Percentiles rank a stretch among this genome's conserved stretches.
These are phyloP conservation scores for Hassar affinis DNA, from an alignment of 2,113 vertebrate genomes.

Conservation along the genomic window DNA sequence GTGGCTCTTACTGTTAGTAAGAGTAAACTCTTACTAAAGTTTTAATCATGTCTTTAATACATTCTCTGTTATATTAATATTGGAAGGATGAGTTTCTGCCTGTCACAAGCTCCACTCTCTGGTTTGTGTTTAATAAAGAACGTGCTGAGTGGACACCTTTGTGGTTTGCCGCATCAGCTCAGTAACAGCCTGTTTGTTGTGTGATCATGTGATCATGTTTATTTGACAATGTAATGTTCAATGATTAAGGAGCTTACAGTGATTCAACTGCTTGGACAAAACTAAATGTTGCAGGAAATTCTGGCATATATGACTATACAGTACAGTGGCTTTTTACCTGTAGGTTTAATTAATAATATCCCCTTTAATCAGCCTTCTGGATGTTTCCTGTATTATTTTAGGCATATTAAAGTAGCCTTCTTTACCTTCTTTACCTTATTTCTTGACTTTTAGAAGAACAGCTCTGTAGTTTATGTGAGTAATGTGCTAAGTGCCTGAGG, in stretches of 20 bases:
- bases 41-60: neutral
- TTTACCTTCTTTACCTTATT: neutral
- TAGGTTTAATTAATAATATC: neutral
- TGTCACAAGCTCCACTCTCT: neutral
- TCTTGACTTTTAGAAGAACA: neutral
- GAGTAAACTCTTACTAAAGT: neutral
- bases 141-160: neutral
- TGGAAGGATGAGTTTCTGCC: neutral
- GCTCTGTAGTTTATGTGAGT: neutral
- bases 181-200: neutral
- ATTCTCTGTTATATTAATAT: neutral
- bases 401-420: neutral
- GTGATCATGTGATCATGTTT: neutral
- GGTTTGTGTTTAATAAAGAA: neutral
- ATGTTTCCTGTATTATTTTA: neutral
- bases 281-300: neutral
- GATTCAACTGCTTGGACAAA: neutral
- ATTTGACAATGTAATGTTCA: neutral
- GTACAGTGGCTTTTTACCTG: neutral
- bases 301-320: neutral
- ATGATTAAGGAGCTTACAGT: neutral
- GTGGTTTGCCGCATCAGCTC: neutral
- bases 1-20: neutral
- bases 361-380: neutral
- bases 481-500: neutral